Conservation (phyloP, 2,888 invertebrate species). For the Hyles lineata region DNA sequence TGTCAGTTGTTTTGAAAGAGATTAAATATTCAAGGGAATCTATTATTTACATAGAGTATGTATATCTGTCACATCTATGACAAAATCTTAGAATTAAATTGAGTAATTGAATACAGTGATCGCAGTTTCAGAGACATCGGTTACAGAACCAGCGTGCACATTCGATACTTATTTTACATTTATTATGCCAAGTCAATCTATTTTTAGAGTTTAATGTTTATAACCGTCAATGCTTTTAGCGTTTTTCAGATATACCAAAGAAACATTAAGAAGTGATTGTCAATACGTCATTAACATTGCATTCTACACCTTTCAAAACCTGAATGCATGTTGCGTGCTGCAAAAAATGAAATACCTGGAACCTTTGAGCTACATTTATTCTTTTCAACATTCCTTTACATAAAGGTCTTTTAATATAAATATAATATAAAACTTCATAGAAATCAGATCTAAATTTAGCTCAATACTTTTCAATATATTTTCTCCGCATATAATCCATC, state of each 20-base stretch:
- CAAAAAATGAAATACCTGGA: neutral
- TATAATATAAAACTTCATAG: neutral
- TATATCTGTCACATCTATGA: neutral
- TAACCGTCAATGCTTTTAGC: neutral
- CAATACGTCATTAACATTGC: neutral
- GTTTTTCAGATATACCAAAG: conserved; percentile 3
- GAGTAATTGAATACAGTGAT: neutral
- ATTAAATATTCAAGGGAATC: too few species aligned
- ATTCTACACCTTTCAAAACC: neutral
- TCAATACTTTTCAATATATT: neutral
- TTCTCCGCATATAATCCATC: neutral
- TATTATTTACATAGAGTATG: too few species aligned
- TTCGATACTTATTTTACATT: too few species aligned
- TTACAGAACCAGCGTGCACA: too few species aligned
- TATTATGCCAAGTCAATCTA: neutral
- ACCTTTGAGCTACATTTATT: conserved; percentile 3
- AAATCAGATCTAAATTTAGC: conserved; percentile 3
- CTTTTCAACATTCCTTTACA: neutral
- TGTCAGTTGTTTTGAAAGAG: neutral
- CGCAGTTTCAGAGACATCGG: too few species aligned
- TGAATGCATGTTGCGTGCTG: neutral
- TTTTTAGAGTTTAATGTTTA: neutral
- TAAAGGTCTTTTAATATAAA: neutral
- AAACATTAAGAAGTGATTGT: neutral
- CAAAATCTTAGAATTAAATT: neutral